Evolutionary conservation across 1,140 invertebrate species (phyloP), one percentile per base, ranked within the genome.

Genomic region (Meloidogyne floridensis): DNA sequence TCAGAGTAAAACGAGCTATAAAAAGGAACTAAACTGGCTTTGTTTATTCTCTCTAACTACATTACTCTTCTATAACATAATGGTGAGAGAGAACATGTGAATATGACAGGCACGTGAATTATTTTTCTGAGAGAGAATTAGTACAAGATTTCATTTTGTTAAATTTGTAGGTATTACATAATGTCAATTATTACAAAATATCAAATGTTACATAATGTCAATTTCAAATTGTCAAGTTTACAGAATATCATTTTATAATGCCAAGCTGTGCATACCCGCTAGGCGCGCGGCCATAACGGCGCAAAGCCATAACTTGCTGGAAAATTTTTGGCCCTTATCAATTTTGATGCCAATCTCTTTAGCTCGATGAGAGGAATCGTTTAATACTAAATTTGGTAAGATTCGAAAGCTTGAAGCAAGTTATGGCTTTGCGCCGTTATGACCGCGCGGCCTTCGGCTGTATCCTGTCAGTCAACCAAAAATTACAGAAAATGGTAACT

Each of bases 21-120:
- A 65, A 65, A 65, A 65, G 59, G 59, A 65, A 65, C 59, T 65
- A n/a, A 65, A 65, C 59, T 65, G 15, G 59, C 59, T 65, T 65
- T 15, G 15, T 65, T 54, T n/a, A n/a, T 18, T 65, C n/a, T 32
- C 32, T n/a, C 59, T 65, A 18, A 65, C 59, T 65, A 65, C 5
- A 47, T 8, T n/a, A 47, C 4, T n/a, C 4, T 65, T 59, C 11
- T n/a, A 65, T 65, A 32, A 8, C 5, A 3, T 65, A n/a, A 2
- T 32, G 32, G 32, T 32, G 32, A 32, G 32, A 65, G 59, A 65
- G 59, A 65, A n/a, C 15, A 65, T 65, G 59, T 65, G 59, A 65
- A n/a, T 15, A 15, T 15, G 13, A 59, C 11, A 65, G 10, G n/a
- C 59, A 65, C 59, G 59, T 65, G 59, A 65, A 65, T 59, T n/a